Conservation (phyloP, 2,888 invertebrate species). For the Latheticus oryzae region DNA sequence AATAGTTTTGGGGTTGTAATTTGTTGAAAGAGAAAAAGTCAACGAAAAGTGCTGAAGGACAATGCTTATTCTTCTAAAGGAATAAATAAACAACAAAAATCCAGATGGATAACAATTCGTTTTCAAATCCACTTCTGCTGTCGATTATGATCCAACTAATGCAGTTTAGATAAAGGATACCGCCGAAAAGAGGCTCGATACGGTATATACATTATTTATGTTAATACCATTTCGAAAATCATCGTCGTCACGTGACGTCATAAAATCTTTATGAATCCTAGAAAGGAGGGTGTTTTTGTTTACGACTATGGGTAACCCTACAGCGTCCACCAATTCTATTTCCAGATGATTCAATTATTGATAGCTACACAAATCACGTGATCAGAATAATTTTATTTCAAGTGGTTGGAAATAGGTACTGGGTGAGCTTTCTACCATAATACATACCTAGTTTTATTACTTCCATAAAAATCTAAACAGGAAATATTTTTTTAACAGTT, state of each 20-base stretch:
- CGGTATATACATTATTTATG: conserved; percentile 16
- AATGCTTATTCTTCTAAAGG: no score
- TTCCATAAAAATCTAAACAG: no score
- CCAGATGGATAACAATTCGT: no score
- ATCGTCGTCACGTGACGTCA: conserved; percentile 23
- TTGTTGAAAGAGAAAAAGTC: no score
- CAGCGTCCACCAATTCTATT: conserved; percentile 19
- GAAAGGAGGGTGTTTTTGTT: conserved; percentile 26
- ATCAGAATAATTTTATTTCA: conserved; percentile 6
- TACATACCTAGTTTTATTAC: no score
- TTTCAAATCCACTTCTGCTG: neutral
- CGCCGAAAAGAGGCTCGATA: conserved; percentile 6
- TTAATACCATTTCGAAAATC: conserved; percentile 25
- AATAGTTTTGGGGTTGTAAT: no score
- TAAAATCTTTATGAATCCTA: conserved; percentile 23
- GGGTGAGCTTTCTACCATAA: no score
- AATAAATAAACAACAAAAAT: no score
- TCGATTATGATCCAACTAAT: conserved; percentile 1
- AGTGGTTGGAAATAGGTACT: conserved; percentile 1
- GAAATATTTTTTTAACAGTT: no score
- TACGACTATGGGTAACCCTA: conserved; percentile 16
- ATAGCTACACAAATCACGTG: conserved; percentile 33
- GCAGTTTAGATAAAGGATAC: conserved; percentile 8
- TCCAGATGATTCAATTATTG: conserved; percentile 29
- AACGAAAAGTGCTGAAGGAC: no score